Evolutionary conservation across 1,140 invertebrate genomes (phyloP), one percentile per base, ranked within the genome.

Genomic region (Saccostrea glomerata): DNA sequence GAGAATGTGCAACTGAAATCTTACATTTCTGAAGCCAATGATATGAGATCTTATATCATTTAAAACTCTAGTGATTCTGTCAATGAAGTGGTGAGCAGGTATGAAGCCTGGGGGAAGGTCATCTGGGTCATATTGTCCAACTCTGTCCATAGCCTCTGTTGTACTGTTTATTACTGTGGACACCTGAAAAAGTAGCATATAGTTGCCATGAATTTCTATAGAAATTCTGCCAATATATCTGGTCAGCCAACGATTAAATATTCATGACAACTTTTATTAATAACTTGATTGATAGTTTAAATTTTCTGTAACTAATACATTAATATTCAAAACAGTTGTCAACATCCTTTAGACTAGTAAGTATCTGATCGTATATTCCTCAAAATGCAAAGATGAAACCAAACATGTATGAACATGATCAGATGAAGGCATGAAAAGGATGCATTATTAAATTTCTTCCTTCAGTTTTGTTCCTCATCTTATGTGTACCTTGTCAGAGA

Each of bases 21-120:
- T 88, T 92, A 92, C 92, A 89, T 92, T 91, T 73, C 90, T 91
- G 83, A 93, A 92, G 30, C 73, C 85, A 83, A 90, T 87, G n/a
- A 93, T 90, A 86, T 92, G 92, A 47, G 83, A 84, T 54, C 85
- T 86, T 1, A 92, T 66, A 87, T 92, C 90, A 15, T 91, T 87
- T 13, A 89, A 60, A 13, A 92, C 58, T 13, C 86, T 89, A 1
- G 83, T 66, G 17, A 92, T 73, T 86, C 86, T 90, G 17, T 60
- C 6, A 11, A 92, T 85, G 2, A 92, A 85, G 17, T 91, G 90
- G 30, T 85, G 58, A 17, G 91, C 77, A 0, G 89, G 86, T 0
- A 82, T 70, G 2, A 91, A 85, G 40, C 90, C 87, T 60, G 86
- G 85, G 15, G 91, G 89, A 54, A 92, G 84, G 36, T 87, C 77